Evolutionary conservation across 2,888 invertebrate genomes (phyloP).

Genomic region (Steinernema carpocapsae): DNA sequence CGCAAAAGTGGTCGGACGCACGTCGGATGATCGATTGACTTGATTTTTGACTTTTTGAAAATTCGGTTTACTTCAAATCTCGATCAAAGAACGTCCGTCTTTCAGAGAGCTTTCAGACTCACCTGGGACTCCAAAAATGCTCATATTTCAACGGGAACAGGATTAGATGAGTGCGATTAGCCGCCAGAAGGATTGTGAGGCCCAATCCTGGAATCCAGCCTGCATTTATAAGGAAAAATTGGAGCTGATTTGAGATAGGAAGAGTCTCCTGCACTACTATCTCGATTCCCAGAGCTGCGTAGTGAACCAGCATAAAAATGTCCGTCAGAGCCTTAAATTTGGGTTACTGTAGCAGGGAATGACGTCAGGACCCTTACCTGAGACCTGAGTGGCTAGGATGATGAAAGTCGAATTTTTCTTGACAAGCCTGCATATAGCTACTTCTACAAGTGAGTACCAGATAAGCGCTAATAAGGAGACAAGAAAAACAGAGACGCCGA

Average conservation of each 20-base stretch:
- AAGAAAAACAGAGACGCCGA: background rate
- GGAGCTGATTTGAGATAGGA: background rate
- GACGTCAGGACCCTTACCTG: background rate
- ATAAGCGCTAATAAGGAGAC: background rate
- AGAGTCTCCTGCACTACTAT: background rate
- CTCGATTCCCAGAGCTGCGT: background rate
- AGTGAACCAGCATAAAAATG: background rate
- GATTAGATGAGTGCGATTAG: background rate
- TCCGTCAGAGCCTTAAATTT: background rate
- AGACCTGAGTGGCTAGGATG: background rate
- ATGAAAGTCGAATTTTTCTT: background rate
- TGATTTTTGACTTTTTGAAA: conserved; percentile 20
- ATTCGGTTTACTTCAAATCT: background rate
- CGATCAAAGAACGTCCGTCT: conserved; percentile 22
- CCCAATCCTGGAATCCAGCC: background rate
- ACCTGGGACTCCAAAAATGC: conserved; percentile 1
- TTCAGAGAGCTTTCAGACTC: background rate
- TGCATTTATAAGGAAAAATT: background rate
- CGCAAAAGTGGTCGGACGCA: background rate
- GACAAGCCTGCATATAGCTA: background rate
- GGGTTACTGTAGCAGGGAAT: background rate
- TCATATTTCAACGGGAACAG: background rate
- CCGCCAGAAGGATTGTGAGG: background rate
- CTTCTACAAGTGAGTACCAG: background rate
- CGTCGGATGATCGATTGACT: conserved; percentile 8